A percentile compares a stretch with the other conserved stretches of the same genome.
Evolutionary conservation across 2,888 invertebrate species (phyloP).

Genomic region (Troides helena): DNA sequence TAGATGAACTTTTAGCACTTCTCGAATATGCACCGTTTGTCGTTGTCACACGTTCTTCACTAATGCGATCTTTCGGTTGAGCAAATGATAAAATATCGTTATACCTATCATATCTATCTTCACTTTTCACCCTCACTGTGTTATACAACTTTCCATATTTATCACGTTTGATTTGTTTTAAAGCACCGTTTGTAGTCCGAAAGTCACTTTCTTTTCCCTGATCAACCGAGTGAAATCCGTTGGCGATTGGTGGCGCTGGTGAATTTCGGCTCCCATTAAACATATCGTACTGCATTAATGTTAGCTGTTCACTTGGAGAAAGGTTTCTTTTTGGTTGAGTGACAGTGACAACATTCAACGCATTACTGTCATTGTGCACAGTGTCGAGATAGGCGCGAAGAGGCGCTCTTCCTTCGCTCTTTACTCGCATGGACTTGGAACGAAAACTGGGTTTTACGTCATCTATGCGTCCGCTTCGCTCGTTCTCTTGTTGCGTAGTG

Average conservation of each 20-base stretch:
- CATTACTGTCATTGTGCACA: conserved; percentile 51
- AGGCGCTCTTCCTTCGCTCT: conserved; percentile 74
- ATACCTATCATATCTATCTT: conserved; percentile 72
- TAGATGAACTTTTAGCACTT: conserved; percentile 77
- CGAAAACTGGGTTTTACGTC: conserved; percentile 73
- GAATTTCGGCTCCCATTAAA: conserved; percentile 61
- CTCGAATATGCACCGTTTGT: conserved; percentile 56
- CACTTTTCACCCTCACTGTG: conserved; percentile 77
- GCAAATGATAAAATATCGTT: conserved; percentile 68
- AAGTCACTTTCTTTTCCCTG: conserved; percentile 71
- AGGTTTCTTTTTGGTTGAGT: conserved; percentile 78
- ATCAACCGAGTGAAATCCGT: conserved; percentile 61
- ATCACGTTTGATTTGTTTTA: conserved; percentile 72
- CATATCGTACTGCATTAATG: conserved; percentile 75
- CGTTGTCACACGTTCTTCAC: conserved; percentile 59
- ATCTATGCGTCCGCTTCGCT: conserved; percentile 68
- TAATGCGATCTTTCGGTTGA: conserved; percentile 54
- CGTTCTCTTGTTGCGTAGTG: conserved; percentile 63
- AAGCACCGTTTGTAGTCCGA: conserved; percentile 70
- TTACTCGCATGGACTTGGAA: conserved; percentile 76
- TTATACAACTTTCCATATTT: conserved; percentile 72
- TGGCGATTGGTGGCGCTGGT: conserved; percentile 48
- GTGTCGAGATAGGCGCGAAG: conserved; percentile 66
- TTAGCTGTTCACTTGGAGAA: conserved; percentile 75
- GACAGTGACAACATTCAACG: conserved; percentile 70